These are phyloP conservation scores for Diorhabda elongata DNA, from an alignment of 1,140 invertebrate species.

Conservation along the genomic window DNA sequence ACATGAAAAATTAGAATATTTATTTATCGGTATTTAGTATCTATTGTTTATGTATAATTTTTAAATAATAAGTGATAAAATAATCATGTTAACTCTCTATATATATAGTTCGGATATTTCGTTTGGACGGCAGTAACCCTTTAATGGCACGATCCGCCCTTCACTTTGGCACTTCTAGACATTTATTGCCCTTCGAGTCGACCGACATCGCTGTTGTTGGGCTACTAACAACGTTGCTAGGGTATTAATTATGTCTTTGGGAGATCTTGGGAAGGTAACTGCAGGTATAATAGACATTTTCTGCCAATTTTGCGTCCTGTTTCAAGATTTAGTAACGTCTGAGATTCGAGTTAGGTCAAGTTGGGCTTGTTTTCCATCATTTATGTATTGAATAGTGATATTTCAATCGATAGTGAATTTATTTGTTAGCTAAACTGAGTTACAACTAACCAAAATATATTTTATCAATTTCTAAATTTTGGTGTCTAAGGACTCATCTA, in stretches of 20 bases:
- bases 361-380: neutral
- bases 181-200: slow-evolving; percentile 16
- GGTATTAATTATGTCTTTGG: slow-evolving; percentile 17
- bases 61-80: too few species aligned
- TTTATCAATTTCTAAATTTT: too few species aligned
- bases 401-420: too few species aligned
- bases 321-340: neutral
- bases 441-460: too few species aligned
- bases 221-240: slow-evolving; percentile 16
- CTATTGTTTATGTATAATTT: too few species aligned
- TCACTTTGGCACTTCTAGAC: slow-evolving; percentile 17
- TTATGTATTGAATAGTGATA: too few species aligned
- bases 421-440: too few species aligned
- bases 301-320: slow-evolving; percentile 9
- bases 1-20: too few species aligned
- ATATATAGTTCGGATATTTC: neutral
- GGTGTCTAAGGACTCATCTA: too few species aligned
- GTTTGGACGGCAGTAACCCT: slow-evolving; percentile 6
- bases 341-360: neutral
- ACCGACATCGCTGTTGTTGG: slow-evolving; percentile 11
- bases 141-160: slow-evolving; percentile 5
- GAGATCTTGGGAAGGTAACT: slow-evolving; percentile 6
- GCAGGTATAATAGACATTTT: slow-evolving; percentile 6
- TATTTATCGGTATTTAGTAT: too few species aligned
- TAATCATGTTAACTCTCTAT: too few species aligned